Evolutionary conservation across 2,797 vertebrate genomes (phyloP).

Genomic region (Masticophis lateralis): DNA sequence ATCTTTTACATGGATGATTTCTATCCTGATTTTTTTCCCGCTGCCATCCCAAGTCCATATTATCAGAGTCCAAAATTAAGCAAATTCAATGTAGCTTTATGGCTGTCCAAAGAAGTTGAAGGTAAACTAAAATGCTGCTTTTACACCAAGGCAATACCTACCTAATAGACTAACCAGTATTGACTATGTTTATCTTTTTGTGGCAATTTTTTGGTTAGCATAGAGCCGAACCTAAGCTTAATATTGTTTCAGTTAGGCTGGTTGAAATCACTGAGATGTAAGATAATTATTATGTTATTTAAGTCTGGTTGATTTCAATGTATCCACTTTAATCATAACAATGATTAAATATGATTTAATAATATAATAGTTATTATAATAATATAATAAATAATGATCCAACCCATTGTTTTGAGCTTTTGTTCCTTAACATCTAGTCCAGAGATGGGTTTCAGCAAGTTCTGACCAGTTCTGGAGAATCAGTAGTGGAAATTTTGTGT

Average conservation of each 20-base stretch:
- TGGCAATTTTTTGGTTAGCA: not conserved
- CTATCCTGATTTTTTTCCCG: not conserved
- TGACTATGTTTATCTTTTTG: not conserved
- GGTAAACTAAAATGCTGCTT: conserved; percentile 2
- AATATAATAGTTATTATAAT: not conserved
- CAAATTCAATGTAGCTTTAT: not conserved
- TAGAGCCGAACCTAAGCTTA: not conserved
- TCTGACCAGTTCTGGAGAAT: no score
- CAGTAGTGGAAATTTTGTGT: no score
- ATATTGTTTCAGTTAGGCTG: not conserved
- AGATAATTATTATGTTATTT: not conserved
- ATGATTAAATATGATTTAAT: not conserved
- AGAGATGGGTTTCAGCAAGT: no score
- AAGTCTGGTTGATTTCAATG: not conserved
- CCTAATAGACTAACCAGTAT: not conserved
- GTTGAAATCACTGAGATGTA: not conserved
- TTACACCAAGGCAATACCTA: not conserved
- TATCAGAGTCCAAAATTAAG: not conserved
- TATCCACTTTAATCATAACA: not conserved
- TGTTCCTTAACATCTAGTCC: not conserved
- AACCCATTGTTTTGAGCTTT: not conserved
- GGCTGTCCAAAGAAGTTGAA: not conserved
- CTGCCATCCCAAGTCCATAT: not conserved
- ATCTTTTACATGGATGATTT: not conserved
- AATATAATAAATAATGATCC: not conserved